These are phyloP conservation scores for Drosophila limbata DNA, from an alignment of 2,888 invertebrate genomes.

Conservation along the genomic window DNA sequence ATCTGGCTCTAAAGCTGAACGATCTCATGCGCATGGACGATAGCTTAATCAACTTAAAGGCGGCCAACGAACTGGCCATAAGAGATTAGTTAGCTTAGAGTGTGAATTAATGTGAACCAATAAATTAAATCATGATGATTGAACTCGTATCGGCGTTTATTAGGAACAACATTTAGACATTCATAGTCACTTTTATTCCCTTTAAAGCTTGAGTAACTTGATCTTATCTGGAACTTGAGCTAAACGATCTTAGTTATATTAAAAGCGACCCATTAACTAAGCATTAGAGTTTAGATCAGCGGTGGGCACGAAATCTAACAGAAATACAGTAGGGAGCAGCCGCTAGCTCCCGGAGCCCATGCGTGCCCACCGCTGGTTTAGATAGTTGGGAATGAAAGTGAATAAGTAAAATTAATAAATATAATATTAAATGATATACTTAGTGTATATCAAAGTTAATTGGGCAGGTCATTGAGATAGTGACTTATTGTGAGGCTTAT, in stretches of 20 bases:
- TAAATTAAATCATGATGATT: slow-evolving; percentile 21
- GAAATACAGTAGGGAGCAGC: too few relatives aligned
- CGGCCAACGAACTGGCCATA: slow-evolving; percentile 49
- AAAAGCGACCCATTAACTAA: too few relatives aligned
- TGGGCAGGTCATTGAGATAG: background rate
- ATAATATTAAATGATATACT: too few relatives aligned
- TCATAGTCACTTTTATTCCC: background rate
- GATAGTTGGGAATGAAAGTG: too few relatives aligned
- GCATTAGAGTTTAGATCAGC: too few relatives aligned
- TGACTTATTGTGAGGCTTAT: background rate
- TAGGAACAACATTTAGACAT: background rate
- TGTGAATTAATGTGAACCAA: background rate
- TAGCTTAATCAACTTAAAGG: slow-evolving; percentile 40
- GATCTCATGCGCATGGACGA: slow-evolving; percentile 68
- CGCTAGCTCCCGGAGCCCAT: too few relatives aligned
- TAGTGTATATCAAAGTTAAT: background rate
- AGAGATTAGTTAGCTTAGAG: slow-evolving; percentile 37
- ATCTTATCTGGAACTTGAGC: too few relatives aligned
- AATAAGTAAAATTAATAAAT: too few relatives aligned
- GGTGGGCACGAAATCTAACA: too few relatives aligned
- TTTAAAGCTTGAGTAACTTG: too few relatives aligned
- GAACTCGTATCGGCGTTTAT: background rate
- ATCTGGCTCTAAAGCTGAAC: slow-evolving; percentile 88
- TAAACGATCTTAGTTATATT: too few relatives aligned
- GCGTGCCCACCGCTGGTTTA: too few relatives aligned